Percentiles rank a stretch among this genome's conserved stretches.
Evolutionary conservation across 2,797 vertebrate genomes (phyloP).

Genomic region (Onychomys leucogaster): DNA sequence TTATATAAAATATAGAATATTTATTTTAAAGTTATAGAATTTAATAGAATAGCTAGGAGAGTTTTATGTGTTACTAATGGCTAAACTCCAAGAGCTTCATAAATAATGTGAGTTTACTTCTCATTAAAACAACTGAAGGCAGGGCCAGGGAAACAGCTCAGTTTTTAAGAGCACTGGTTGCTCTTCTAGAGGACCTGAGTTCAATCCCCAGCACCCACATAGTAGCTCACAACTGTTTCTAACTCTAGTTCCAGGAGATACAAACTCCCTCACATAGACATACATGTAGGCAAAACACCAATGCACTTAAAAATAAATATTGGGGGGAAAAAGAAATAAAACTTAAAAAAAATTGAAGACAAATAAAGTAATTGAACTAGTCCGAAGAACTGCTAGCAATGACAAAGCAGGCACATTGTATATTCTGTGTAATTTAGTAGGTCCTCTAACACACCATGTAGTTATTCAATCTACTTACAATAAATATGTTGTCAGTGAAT

Average conservation of each 20-base stretch:
- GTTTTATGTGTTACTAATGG: neutral
- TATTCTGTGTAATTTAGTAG: neutral
- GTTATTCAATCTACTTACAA: neutral
- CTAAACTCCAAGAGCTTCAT: neutral
- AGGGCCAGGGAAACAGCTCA: neutral
- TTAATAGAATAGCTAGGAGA: neutral
- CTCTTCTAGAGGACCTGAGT: no score
- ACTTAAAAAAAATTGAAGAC: neutral
- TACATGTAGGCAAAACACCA: no score
- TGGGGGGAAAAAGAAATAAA: no score
- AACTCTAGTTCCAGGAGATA: no score
- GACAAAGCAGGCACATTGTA: neutral
- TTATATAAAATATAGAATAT: neutral
- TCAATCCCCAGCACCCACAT: no score
- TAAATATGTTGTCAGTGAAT: neutral
- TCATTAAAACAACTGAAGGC: neutral
- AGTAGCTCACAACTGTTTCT: no score
- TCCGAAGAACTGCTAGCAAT: neutral
- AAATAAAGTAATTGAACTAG: neutral
- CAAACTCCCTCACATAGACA: no score
- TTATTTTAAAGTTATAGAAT: constrained; percentile 31
- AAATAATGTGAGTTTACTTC: neutral
- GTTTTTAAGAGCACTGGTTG: no score
- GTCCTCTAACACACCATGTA: neutral
- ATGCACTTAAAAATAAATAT: no score